Conservation (phyloP, 2,888 invertebrate species). For the Parascotia fuliginaria region DNA sequence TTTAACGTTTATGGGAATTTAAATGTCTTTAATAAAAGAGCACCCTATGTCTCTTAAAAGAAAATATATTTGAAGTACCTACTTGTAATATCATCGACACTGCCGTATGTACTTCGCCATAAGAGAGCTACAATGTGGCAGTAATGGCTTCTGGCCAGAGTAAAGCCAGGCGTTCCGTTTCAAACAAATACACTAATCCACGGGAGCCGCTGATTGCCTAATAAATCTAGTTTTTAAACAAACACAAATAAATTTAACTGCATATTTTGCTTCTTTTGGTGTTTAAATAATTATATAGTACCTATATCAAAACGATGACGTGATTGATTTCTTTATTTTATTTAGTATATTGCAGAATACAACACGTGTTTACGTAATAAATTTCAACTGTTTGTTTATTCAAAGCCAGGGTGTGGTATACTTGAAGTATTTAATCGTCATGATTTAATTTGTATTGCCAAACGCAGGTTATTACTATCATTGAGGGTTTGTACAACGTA, state of each 20-base stretch:
- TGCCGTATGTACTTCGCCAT: conserved; percentile 8
- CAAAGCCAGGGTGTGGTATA: not conserved
- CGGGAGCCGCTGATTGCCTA: conserved; percentile 27
- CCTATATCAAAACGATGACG: not conserved
- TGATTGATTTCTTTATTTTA: not conserved
- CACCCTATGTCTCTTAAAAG: conserved; percentile 3
- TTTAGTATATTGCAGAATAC: not conserved
- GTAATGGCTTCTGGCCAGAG: conserved; percentile 35
- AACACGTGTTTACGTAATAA: not conserved
- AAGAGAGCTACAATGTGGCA: conserved; percentile 13
- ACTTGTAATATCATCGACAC: conserved; percentile 6
- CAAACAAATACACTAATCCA: conserved; percentile 41
- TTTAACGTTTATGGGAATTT: conserved; percentile 5
- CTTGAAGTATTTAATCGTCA: not conserved
- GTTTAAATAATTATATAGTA: conserved; percentile 2
- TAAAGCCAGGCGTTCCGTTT: conserved; percentile 39
- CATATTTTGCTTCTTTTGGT: conserved; percentile 37
- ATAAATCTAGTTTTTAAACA: conserved; percentile 48
- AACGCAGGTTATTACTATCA: not conserved
- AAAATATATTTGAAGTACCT: conserved; percentile 19
- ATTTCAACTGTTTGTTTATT: not conserved
- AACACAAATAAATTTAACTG: conserved; percentile 27
- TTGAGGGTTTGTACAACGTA: not conserved
- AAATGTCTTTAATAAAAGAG: conserved; percentile 2
- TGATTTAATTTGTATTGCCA: not conserved